phyloP scores from a whole-genome alignment of 2,113 vertebrate genomes.

The Hassar affinis region DNA sequence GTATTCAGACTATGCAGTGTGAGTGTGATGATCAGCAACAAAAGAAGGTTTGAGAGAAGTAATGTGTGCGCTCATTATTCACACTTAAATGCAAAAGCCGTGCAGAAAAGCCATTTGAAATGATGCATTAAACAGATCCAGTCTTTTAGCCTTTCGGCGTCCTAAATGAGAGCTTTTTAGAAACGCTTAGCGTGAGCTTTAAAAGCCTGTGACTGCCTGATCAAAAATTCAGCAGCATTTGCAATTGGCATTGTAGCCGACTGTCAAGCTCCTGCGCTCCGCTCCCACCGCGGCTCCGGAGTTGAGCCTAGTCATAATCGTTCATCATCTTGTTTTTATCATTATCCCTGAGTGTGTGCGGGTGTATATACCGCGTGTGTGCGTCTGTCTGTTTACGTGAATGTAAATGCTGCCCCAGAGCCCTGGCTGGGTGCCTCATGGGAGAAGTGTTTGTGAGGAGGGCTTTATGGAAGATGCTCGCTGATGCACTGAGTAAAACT shows the following conservation, averaged over 20 bases:
- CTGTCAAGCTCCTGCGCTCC: background rate
- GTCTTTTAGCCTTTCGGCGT: background rate
- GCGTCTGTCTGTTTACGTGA: background rate
- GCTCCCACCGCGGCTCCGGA: background rate
- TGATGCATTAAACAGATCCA: constrained; percentile 19
- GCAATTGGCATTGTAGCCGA: background rate
- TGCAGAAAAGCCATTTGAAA: constrained; percentile 3
- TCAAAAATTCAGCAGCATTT: constrained; percentile 32
- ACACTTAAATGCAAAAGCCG: background rate
- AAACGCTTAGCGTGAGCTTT: constrained; percentile 30
- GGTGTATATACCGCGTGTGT: background rate
- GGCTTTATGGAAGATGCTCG: constrained; percentile 11
- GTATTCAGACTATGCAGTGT: background rate
- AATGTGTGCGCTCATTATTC: constrained; percentile 22
- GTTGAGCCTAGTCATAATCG: constrained; percentile 13
- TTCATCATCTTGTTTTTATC: constrained; percentile 25
- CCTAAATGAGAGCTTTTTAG: constrained; percentile 22
- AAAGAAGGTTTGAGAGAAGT: background rate
- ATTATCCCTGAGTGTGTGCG: background rate
- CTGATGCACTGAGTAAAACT: background rate
- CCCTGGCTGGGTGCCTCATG: background rate
- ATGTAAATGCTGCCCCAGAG: background rate
- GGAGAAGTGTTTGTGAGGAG: background rate
- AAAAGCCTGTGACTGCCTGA: constrained; percentile 24
- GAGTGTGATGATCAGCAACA: background rate